A percentile compares a stretch with the other conserved stretches of the same genome.
Conservation (phyloP, 2,113 vertebrate genomes). For the Paradoxurus hermaphroditus region DNA sequence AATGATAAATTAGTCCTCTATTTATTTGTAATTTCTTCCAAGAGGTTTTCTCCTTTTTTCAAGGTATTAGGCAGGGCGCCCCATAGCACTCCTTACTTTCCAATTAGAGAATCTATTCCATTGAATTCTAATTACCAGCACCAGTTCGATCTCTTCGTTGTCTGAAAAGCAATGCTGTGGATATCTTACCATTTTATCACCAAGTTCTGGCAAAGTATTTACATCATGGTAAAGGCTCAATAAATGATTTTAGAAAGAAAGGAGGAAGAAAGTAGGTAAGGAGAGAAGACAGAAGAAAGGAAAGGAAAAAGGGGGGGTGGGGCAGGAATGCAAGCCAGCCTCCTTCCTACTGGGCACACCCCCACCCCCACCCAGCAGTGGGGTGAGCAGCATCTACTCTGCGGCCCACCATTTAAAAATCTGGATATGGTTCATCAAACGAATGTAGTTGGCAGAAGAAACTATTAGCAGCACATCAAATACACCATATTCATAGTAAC, state of each 20-base stretch:
- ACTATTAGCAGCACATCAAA: constrained; percentile 52
- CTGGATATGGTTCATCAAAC: constrained; percentile 22
- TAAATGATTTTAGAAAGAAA: neutral
- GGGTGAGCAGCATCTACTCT: neutral
- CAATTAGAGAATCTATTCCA: neutral
- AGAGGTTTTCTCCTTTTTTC: neutral
- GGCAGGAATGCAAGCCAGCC: neutral
- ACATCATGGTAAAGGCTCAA: neutral
- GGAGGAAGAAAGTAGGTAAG: neutral
- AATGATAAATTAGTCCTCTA: neutral
- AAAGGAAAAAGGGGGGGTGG: neutral
- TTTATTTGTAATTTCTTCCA: neutral
- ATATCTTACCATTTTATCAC: neutral
- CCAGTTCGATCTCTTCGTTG: neutral
- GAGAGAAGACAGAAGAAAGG: neutral
- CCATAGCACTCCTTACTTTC: neutral
- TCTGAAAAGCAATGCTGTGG: neutral
- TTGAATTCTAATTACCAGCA: neutral
- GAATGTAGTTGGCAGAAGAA: constrained; percentile 27
- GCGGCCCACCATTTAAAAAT: neutral
- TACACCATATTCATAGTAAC: neutral
- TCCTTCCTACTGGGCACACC: neutral
- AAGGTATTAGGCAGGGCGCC: neutral
- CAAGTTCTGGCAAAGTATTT: neutral
- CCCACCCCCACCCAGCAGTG: neutral